Base-by-base conservation (phyloP, 2,888 invertebrate species). In the Mellilla xanthometata region DNA sequence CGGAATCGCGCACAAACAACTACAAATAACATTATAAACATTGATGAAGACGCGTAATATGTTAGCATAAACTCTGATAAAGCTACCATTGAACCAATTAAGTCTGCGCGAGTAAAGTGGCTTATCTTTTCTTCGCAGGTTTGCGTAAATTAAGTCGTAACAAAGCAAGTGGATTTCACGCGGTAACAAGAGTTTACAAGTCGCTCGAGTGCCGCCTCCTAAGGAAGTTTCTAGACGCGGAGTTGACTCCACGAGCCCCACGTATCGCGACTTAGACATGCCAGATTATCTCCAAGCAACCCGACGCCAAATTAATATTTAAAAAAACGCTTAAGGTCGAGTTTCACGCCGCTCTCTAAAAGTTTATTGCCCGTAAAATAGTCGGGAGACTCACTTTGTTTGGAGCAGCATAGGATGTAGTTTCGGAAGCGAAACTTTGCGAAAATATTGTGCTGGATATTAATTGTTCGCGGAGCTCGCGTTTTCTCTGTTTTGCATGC, bases 401-500 rank as follows among this genome's bases (percentile, higher is more conserved):
- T 70, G 66, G 62, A 70, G 72, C 70, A 59, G 68, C 66, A 66
- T 63, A 62, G 70, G 67, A 74, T 63, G 73, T 69, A 76, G 79
- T 78, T 73, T 64, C 66, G 68, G 71, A 70, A 68, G 71, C 61
- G 65, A 71, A 81, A 81, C 75, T 81, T 80, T 74, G 75, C 66
- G 77, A 81, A 82, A 82, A 83, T 83, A 78, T 81, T 81, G 74
- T 79, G 70, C 71, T 68, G 69, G 71, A 65, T 74, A 82, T 79
- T 81, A 81, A 83, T 78, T 77, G 76, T 68, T 71, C 63, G 60
- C 64, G 61, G 63, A 65, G 68, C 68, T 68, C 58, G 62, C 60
- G 64, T 60, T 65, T 69, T 59, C 62, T 68, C 65, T 64, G 62
- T 65, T 74, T 63, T 68, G 61, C 64, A 56, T 59, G 57, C 49